Evolutionary conservation across 2,797 vertebrate genomes (phyloP), one percentile per base, ranked within the genome.

Genomic region (Rhinella marina): DNA sequence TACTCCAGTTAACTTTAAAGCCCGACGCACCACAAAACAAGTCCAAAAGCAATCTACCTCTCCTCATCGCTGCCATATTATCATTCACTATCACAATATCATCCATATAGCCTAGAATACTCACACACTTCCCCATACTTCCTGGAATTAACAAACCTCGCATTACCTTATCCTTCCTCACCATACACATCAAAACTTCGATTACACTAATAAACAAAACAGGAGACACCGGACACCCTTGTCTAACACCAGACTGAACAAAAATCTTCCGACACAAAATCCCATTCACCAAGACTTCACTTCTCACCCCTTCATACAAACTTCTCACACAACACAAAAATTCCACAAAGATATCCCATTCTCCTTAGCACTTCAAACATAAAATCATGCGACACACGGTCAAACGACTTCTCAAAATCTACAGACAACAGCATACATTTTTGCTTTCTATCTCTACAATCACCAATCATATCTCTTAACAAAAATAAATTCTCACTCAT

Each of bases 321-420:
- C 8, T 3, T 10, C 3, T 27, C 9, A 66, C 5, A 3, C 0
- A 2, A 0, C 3, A 3, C 2, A 66, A 4, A 66, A 25, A 66
- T 12, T 2, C 0, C 0, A 0, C 12, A n/a, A 3, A n/a, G 62
- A 12, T 7, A 66, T 2, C 11, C 10, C 23, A 66, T 66, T 27
- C 0, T 2, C 0, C 19, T 23, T n/a, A n/a, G n/a, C n/a, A n/a
- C n/a, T n/a, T 4, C 3, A 12, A 25, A 27, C 13, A 66, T 3
- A 66, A 25, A 66, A 0, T 3, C 3, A 25, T 66, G 62, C 10
- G n/a, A 27, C 0, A 66, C 62, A 1, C n/a, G n/a, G 1, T 66
- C 62, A 66, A 25, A 66, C 1, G 62, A 23, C 8, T 62, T 62
- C 1, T 62, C 61, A 62, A 62, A 62, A 11, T 62, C 61, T 1